These are phyloP conservation scores for Serrognathus titanus DNA, from an alignment of 2,888 invertebrate genomes.

Conservation along the genomic window DNA sequence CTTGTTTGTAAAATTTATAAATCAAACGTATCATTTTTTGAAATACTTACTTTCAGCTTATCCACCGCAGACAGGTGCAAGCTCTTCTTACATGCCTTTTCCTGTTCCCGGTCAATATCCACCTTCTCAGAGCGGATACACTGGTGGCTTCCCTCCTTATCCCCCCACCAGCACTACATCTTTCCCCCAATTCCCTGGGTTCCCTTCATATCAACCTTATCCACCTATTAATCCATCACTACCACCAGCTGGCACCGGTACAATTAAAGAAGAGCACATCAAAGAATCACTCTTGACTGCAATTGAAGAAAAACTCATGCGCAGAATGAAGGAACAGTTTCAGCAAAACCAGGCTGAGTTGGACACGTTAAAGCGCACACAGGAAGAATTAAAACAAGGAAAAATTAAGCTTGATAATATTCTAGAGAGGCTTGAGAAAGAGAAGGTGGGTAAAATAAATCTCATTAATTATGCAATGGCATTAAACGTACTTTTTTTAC, in stretches of 20 bases:
- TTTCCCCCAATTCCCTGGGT: conserved; percentile 27
- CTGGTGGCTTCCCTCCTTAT: conserved; percentile 45
- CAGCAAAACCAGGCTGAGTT: conserved; percentile 90
- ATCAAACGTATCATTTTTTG: neutral
- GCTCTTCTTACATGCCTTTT: conserved; percentile 29
- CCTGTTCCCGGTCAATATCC: conserved; percentile 18
- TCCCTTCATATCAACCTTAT: conserved; percentile 12
- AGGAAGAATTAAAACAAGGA: conserved; percentile 82
- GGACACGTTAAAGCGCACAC: conserved; percentile 82
- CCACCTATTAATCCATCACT: conserved; percentile 24
- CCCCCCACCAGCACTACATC: conserved; percentile 51
- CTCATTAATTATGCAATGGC: neutral
- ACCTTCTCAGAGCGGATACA: no score
- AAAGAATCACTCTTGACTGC: conserved; percentile 90
- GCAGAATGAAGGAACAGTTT: conserved; percentile 84
- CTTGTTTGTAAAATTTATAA: neutral
- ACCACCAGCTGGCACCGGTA: conserved; percentile 56
- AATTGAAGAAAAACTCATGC: conserved; percentile 88
- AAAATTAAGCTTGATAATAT: conserved; percentile 78
- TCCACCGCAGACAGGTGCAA: conserved; percentile 47
- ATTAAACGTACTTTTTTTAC: conserved; percentile 20
- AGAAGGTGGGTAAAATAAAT: conserved; percentile 51
- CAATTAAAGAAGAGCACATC: conserved; percentile 95
- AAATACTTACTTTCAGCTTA: conserved; percentile 39
- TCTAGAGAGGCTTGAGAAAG: conserved; percentile 70